Evolutionary conservation across 2,797 vertebrate species (phyloP), one percentile per base, ranked within the genome.

Genomic region (Pangasius larnaudii): DNA sequence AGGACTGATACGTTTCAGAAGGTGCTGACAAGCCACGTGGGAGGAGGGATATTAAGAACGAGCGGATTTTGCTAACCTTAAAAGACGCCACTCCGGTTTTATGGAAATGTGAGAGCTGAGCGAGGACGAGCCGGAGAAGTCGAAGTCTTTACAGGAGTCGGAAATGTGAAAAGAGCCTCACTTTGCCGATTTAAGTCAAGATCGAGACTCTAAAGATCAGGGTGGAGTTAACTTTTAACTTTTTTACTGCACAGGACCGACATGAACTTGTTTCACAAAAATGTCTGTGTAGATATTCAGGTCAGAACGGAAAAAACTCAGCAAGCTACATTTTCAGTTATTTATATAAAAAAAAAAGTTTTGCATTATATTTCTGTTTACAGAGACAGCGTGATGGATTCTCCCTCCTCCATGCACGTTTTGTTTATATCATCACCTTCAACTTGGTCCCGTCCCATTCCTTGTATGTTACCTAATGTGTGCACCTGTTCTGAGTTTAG

Each of bases 1-100:
- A 84, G 83, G 86, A 88, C 91, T 92, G 93, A 93, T 93, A 92
- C 71, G 89, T 92, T 93, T 92, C 92, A 92, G 89, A 90, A 89
- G 89, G 87, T 90, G 90, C 91, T 91, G 89, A 90, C 90, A 88
- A 90, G 81, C 89, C 87, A 78, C 81, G 77, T 74, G 88, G 89
- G 90, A 86, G 88, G 85, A 84, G 61, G 87, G 79, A 89, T 91
- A 91, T 91, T 91, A 85, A 79, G 63, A 72, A 86, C 27, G 86
- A 87, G 88, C 53, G 77, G 58, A 86, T 85, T 75, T 14, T 19
- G 30, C 88, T 85, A 87, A 89, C 88, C 91, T 91, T 90, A 89
- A 85, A 87, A 90, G 88, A 87, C 88, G 79, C 65, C 14, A 13
- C n/a, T 67, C 58, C 85, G 53, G 88, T 80, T 90, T 91, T 91